Percentiles rank a stretch among this genome's conserved stretches.
Conservation (phyloP, 23 tunicate species). For the Oikopleura dioica region DNA sequence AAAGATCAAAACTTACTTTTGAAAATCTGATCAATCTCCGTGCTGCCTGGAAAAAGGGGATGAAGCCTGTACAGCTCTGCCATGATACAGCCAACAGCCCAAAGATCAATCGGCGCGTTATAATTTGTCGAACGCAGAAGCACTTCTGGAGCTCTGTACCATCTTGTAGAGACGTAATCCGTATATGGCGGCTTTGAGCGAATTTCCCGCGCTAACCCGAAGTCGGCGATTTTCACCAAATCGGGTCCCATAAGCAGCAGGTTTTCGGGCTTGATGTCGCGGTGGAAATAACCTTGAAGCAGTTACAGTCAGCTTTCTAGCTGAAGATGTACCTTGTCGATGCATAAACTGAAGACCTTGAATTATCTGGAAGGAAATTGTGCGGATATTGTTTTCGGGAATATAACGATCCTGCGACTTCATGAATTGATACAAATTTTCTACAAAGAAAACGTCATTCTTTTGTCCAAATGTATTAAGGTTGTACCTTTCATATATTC, state of each 20-base stretch:
- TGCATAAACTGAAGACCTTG: constrained; percentile 90
- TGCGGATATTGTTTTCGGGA: constrained; percentile 72
- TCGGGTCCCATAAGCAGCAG: constrained; percentile 95
- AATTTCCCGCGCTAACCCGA: constrained; percentile 90
- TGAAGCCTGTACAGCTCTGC: constrained; percentile 71
- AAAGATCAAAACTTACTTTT: constrained; percentile 12
- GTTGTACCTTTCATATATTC: constrained; percentile 65
- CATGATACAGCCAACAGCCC: constrained; percentile 95
- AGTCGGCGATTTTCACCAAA: constrained; percentile 85
- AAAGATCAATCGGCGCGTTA: constrained; percentile 91
- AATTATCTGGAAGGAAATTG: constrained; percentile 68
- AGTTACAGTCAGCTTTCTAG: not conserved
- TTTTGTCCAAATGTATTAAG: not conserved
- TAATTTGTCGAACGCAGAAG: constrained; percentile 61
- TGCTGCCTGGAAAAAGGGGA: constrained; percentile 81
- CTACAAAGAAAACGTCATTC: constrained; percentile 2
- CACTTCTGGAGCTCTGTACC: constrained; percentile 99
- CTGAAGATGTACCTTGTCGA: constrained; percentile 27
- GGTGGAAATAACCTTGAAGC: constrained; percentile 7
- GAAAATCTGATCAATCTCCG: constrained; percentile 88
- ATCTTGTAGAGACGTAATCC: constrained; percentile 94
- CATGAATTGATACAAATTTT: constrained; percentile 89
- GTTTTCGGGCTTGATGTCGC: constrained; percentile 97
- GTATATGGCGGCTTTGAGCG: constrained; percentile 95
- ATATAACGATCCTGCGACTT: constrained; percentile 18